A percentile compares a stretch with the other conserved stretches of the same genome.
Evolutionary conservation across 2,888 invertebrate species (phyloP).

Genomic region (Temnothorax rugatulus): DNA sequence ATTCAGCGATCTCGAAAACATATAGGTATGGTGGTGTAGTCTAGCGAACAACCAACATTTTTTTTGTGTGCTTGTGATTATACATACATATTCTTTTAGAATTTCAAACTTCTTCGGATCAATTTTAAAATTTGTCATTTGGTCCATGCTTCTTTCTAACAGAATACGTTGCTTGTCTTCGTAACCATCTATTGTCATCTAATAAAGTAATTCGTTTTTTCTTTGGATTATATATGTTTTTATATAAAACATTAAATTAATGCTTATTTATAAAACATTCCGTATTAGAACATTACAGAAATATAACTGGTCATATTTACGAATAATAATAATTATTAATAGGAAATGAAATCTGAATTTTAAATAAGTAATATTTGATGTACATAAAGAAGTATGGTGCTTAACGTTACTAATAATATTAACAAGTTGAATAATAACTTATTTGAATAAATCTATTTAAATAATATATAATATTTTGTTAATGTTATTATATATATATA

Average conservation of each 20-base stretch:
- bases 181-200: slow-evolving; percentile 95
- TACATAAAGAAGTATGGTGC: not conserved
- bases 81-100: slow-evolving; percentile 91
- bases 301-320: not conserved
- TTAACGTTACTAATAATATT: not conserved
- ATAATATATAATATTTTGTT: not conserved
- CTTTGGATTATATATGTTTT: not conserved
- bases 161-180: slow-evolving; percentile 95
- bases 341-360: not conserved
- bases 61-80: too few relatives aligned
- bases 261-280: not conserved
- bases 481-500: not conserved
- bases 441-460: not conserved
- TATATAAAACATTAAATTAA: not conserved
- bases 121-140: slow-evolving; percentile 93
- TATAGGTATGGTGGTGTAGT: too few relatives aligned
- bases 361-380: not conserved
- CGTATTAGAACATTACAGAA: too few relatives aligned
- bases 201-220: slow-evolving; percentile 69
- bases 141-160: slow-evolving; percentile 94
- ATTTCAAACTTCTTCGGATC: slow-evolving; percentile 94
- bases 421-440: not conserved
- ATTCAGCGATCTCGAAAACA: too few relatives aligned
- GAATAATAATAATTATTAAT: not conserved
- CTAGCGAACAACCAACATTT: slow-evolving; percentile 89